Percentiles rank a stretch among this genome's conserved stretches.
Evolutionary conservation across 2,797 vertebrate genomes (phyloP).

Genomic region (Picus viridis): DNA sequence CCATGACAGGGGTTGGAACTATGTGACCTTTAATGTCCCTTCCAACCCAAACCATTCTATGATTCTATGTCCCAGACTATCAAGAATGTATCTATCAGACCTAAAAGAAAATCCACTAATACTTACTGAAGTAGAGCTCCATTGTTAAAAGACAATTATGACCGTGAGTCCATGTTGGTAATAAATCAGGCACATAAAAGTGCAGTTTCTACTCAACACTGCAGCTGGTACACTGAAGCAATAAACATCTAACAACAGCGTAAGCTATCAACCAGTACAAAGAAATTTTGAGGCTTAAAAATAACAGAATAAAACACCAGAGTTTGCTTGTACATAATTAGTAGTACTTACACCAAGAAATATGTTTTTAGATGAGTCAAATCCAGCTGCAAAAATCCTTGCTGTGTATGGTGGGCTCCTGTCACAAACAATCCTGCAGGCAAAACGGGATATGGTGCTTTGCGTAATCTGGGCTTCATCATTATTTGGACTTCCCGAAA

Average conservation of each 20-base stretch:
- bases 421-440: conserved; percentile 96
- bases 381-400: conserved; percentile 96
- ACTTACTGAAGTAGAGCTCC: background rate
- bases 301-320: background rate
- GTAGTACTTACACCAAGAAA: conserved; percentile 94
- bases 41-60: too few species aligned
- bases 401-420: conserved; percentile 91
- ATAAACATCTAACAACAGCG: background rate
- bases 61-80: background rate
- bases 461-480: conserved; percentile 96
- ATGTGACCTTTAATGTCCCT: too few species aligned
- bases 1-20: too few species aligned
- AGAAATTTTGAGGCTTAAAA: background rate
- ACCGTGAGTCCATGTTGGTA: background rate
- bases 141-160: background rate
- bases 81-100: background rate
- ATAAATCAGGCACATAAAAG: conserved; percentile 15
- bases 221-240: background rate
- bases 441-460: conserved; percentile 98
- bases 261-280: background rate
- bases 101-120: background rate
- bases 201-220: background rate
- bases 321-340: background rate
- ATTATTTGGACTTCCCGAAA: conserved; percentile 90
- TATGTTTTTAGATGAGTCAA: conserved; percentile 99